These are phyloP conservation scores for Neosilurus mollespiculum DNA, from an alignment of 2,797 vertebrate genomes.

Conservation along the genomic window DNA sequence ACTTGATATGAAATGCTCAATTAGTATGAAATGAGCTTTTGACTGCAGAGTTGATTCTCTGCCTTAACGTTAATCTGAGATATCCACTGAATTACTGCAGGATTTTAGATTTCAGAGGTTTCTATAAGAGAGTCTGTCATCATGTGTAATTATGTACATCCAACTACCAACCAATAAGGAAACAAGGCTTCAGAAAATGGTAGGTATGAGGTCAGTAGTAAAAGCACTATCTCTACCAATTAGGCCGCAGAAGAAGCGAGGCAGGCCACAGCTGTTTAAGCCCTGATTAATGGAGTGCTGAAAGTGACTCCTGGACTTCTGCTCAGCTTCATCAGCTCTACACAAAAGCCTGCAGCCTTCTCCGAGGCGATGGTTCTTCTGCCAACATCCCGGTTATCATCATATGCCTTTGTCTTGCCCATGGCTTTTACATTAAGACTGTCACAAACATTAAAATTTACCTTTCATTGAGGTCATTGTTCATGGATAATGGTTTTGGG, in stretches of 20 bases:
- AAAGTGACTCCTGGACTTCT: slow-evolving; percentile 41
- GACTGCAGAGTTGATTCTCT: background rate
- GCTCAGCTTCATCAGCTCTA: slow-evolving; percentile 43
- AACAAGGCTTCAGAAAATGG: background rate
- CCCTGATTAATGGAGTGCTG: slow-evolving; percentile 48
- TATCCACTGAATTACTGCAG: background rate
- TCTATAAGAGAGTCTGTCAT: background rate
- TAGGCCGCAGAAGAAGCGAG: slow-evolving; percentile 7
- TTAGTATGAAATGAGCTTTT: slow-evolving; percentile 10
- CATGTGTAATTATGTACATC: background rate
- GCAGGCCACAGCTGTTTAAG: slow-evolving; percentile 44
- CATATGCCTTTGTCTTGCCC: slow-evolving; percentile 5
- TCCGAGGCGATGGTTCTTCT: slow-evolving; percentile 21
- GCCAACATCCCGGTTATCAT: slow-evolving; percentile 35
- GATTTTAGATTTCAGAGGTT: background rate
- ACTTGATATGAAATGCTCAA: slow-evolving; percentile 21
- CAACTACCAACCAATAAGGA: background rate
- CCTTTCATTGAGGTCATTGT: background rate
- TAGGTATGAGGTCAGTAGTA: background rate
- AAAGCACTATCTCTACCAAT: background rate
- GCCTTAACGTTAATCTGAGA: background rate
- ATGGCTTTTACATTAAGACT: background rate
- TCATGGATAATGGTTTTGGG: background rate
- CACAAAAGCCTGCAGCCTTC: slow-evolving; percentile 40
- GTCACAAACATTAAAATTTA: background rate